Base-by-base conservation (phyloP, 2,888 invertebrate species). In the Cerastoderma edule region DNA sequence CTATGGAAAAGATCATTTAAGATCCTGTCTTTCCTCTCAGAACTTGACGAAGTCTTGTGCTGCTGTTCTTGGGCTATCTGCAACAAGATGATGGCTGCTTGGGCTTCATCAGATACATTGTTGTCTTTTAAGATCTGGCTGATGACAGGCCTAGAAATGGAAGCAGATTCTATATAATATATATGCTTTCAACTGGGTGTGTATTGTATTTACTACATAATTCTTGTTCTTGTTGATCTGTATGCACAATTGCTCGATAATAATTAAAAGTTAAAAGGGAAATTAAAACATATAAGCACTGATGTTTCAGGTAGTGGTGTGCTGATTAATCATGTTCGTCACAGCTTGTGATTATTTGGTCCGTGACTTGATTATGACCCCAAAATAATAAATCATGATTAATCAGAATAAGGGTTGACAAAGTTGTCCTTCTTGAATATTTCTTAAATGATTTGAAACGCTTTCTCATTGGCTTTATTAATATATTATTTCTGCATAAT, bases 91-190 rank as follows among this genome's bases (percentile, higher is more conserved):
- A 72, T 53, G 13, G 67, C 67, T 28, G 72, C 72, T 57, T 72
- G 72, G 22, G 67, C 72, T 60, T 67, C 60, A 48, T 72, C 72
- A 50, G 72, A 72, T 27, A 72, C 67, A 10, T 50, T 56, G 16
- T 48, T 57, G 13, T 67, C 63, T 48, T 67, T 33, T 27, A 72
- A 72, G n/a, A 72, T 67, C 63, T 50, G 32, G 28, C 67, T 67
- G 28, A 72, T 39, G 19, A 60, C 22, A 24, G 35, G 28, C 50
- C 72, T 72, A 60, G 54, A 71, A 48, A 69, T n/a, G n/a, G n/a
- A n/a, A n/a, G n/a, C n/a, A 71, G 8, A 60, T 13, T 50, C 22
- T 6, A 50, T 13, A 13, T n/a, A 16, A 13, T 6, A n/a, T 50
- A n/a, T 10, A n/a, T 50, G 6, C 6, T n/a, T 22, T n/a, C 16